phyloP scores from a whole-genome alignment of 2,888 invertebrate genomes.

The Tenthredo livida region DNA sequence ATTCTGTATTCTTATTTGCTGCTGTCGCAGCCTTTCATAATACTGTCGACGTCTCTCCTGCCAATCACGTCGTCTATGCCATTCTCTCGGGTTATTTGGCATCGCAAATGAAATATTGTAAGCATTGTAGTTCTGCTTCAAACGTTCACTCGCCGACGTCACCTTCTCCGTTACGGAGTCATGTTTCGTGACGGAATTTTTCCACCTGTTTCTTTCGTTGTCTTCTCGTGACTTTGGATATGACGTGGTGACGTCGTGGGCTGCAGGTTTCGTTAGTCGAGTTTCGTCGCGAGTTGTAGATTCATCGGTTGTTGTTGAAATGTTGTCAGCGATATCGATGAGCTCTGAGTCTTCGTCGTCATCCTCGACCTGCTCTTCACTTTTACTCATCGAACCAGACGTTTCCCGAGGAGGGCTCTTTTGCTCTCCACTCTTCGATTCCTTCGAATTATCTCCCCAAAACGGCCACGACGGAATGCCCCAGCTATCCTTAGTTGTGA shows the following conservation, averaged over 20 bases:
- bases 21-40: background rate
- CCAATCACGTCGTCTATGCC: background rate
- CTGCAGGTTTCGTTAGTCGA: background rate
- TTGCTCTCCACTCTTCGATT: background rate
- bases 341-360: background rate
- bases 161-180: background rate
- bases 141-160: background rate
- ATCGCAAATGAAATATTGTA: background rate
- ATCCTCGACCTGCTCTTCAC: background rate
- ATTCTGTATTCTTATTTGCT: background rate
- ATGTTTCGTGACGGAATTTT: background rate
- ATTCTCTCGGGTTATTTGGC: background rate
- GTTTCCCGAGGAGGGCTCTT: background rate
- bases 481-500: no score
- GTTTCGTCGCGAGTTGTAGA: background rate
- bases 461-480: no score
- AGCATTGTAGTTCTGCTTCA: slow-evolving; percentile 36
- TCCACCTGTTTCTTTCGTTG: background rate
- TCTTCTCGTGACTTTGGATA: background rate
- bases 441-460: no score
- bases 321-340: background rate
- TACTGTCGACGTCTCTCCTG: background rate
- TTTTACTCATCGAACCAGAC: background rate
- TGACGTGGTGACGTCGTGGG: background rate
- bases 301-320: background rate